Evolutionary conservation across 2,113 vertebrate genomes (phyloP), one percentile per base, ranked within the genome.

Genomic region (Melozone crissalis): DNA sequence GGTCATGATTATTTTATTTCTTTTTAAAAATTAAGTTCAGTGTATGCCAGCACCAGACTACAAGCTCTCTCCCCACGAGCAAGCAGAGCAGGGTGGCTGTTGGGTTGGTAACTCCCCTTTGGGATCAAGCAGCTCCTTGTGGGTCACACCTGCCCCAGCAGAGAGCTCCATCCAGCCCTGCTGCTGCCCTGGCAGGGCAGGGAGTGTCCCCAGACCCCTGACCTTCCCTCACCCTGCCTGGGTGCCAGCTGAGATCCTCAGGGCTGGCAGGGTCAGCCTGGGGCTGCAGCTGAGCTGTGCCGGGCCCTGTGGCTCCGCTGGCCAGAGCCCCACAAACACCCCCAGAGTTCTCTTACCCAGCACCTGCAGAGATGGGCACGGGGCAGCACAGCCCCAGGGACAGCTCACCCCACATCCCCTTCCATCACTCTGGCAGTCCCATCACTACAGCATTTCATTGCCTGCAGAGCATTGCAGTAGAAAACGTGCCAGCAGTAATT

Each of bases 1-100:
- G 18, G 77, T 93, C 91, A 89, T 82, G 87, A 93, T 84, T 94
- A 95, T 94, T 95, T 82, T 52, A 87, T 87, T 94, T 67, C 37
- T 77, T 81, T 79, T 95, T 22, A 77, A 92, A 90, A 85, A 84
- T 73, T 46, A 65, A 90, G 84, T 76, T 59, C 20, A 62, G n/a
- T 30, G 46, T 39, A 69, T 66, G 83, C 57, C 82, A 80, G 79
- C 75, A 66, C 58, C 37, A 54, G 55, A 71, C 19, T 43, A 19
- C 33, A 51, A 62, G n/a, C 37, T 88, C 59, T 71, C 51, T 43
- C 71, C 51, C 26, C 51, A 23, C 0, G 12, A 94, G 54, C 55
- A 59, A 31, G 51, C 31, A 5, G 15, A 35, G 85, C 67, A 61
- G 57, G 5, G 4, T 14, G 66, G 58, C 67, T 86, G 44, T 28